Percentiles rank a stretch among this genome's conserved stretches.
phyloP scores from a whole-genome alignment of 2,888 invertebrate genomes.

The Neoitamus cyanurus region DNA sequence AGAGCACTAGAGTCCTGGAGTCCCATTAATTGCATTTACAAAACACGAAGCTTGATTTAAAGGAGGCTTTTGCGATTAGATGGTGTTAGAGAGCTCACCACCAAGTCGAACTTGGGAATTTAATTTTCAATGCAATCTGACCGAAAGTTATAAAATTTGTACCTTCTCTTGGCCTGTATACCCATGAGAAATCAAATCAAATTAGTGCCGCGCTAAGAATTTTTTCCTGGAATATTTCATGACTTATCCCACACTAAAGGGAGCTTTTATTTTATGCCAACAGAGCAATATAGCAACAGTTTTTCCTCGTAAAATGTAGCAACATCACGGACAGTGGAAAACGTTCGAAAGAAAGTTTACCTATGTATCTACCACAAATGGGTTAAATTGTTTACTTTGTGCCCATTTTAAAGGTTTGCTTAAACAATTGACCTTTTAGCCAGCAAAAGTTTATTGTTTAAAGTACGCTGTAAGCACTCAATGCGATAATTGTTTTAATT shows the following conservation, averaged over 20 bases:
- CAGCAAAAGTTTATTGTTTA: neutral
- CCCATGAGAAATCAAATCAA: conserved; percentile 5
- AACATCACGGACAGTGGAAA: neutral
- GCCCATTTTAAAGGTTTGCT: neutral
- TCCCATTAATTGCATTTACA: neutral
- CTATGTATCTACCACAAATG: neutral
- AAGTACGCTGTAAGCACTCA: neutral
- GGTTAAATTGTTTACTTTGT: neutral
- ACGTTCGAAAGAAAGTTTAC: neutral
- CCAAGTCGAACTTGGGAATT: neutral
- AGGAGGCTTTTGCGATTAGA: neutral
- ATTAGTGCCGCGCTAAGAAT: neutral
- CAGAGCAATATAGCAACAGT: neutral
- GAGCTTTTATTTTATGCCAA: neutral
- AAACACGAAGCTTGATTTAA: neutral
- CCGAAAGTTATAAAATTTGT: neutral
- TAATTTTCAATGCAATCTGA: neutral
- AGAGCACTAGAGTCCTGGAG: neutral
- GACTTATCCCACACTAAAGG: neutral
- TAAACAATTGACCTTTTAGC: neutral
- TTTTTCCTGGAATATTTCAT: neutral
- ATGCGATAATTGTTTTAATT: neutral
- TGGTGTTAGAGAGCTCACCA: neutral
- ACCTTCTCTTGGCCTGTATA: neutral
- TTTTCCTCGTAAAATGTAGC: neutral